Base-by-base conservation (phyloP, 2,113 vertebrate species). In the Rhizomys pruinosus region DNA sequence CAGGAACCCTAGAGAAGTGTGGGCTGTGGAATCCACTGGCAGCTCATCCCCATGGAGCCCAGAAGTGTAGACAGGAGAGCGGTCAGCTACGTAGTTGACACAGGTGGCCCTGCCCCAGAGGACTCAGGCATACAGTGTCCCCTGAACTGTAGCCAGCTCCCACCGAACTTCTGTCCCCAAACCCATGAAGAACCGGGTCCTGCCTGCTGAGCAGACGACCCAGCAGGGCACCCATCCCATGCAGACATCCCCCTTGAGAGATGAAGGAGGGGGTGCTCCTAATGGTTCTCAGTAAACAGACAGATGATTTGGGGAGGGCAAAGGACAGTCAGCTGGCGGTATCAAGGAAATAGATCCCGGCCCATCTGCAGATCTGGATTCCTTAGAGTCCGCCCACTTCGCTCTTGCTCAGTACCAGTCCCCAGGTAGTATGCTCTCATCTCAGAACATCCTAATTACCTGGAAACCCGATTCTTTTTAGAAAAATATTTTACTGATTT, bases 251-350 rank as follows among this genome's bases (percentile, higher is more conserved):
- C 32, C 10, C 1, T 3, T 37, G 61, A 47, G 11, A 44, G 27
- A 72, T 12, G 8, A 25, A 37, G n/a, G n/a, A 16, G 17, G 32
- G 1, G 20, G 6, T 9, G 1, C n/a, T 37, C 37, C 61, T 27
- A 20, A 3, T 19, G 4, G 3, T 22, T 63, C 17, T 87, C 39
- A 34, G 44, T 44, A 32, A n/a, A 39, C 13, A 42, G n/a, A 77
- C 0, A 7, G 59, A 39, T 20, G 22, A 29, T 27, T 7, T 25
- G 68, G 59, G 39, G 20, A 9, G 27, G 39, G 64, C 1, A 19
- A 3, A 19, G 47, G 23, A 39, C 6, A 19, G 13, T 52, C 19
- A 13, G 52, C 3, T 0, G 0, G 16, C 13, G n/a, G 7, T 22
- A 7, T 68, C 25, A 3, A 32, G 22, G 25, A 5, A 16, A 61